Evolutionary conservation across 2,113 vertebrate genomes (phyloP).

Genomic region (Spheniscus mendiculus): DNA sequence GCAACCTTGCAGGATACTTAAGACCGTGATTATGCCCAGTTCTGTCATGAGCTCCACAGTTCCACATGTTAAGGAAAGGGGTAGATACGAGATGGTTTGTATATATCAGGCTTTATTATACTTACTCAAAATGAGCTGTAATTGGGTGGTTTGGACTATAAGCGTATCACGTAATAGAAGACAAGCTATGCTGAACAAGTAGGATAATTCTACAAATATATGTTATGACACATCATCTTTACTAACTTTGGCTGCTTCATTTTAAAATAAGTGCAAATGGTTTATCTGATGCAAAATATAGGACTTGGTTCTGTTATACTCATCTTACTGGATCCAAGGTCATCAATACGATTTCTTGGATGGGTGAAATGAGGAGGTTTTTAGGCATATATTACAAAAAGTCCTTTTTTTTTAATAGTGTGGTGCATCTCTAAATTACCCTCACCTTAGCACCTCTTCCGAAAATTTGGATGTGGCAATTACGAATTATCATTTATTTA

Average conservation of each 20-base stretch:
- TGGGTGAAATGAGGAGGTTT: background rate
- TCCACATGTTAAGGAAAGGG: background rate
- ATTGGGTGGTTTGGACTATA: background rate
- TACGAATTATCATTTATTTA: conserved; percentile 39
- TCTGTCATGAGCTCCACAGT: background rate
- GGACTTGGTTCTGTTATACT: background rate
- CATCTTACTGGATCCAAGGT: background rate
- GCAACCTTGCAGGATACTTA: background rate
- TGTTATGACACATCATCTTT: background rate
- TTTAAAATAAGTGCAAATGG: background rate
- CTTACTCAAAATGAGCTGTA: background rate
- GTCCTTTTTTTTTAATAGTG: background rate
- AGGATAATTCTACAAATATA: background rate
- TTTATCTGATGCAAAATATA: background rate
- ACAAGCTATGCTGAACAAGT: background rate
- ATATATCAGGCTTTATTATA: background rate
- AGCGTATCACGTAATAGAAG: background rate
- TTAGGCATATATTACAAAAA: background rate
- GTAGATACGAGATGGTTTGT: background rate
- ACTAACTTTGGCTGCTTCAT: background rate
- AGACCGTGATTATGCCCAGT: background rate
- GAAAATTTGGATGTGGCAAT: background rate
- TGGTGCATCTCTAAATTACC: background rate
- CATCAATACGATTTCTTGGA: background rate
- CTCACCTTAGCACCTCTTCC: conserved; percentile 8